phyloP scores from a whole-genome alignment of 2,113 vertebrate species.

The Grantiella picta region DNA sequence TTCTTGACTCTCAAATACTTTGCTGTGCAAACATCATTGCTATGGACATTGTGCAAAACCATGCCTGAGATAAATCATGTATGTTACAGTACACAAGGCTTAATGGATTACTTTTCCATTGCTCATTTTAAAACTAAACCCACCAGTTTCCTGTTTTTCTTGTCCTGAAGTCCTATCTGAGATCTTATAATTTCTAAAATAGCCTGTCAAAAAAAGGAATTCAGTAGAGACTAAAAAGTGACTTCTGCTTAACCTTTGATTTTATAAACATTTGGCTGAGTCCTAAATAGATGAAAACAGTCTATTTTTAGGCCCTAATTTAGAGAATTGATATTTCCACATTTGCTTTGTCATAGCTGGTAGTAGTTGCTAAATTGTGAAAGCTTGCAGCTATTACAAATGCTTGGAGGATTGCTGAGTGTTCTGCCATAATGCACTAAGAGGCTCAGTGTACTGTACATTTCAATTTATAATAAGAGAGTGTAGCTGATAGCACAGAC shows the following conservation, averaged over 20 bases:
- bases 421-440: constrained; percentile 17
- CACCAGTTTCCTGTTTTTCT: constrained; percentile 47
- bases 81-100: constrained; percentile 9
- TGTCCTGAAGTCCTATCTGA: background rate
- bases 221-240: constrained; percentile 6
- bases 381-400: constrained; percentile 4
- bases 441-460: background rate
- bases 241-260: constrained; percentile 45
- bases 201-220: constrained; percentile 33
- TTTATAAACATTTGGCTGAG: constrained; percentile 36
- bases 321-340: constrained; percentile 53
- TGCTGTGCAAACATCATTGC: background rate
- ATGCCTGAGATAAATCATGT: constrained; percentile 1
- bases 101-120: constrained; percentile 58
- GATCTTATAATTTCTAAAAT: background rate
- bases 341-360: constrained; percentile 29
- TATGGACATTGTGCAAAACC: background rate
- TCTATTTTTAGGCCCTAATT: constrained; percentile 51
- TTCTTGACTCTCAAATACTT: background rate
- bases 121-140: constrained; percentile 52
- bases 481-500: background rate
- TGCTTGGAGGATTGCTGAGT: constrained; percentile 6
- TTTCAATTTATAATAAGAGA: constrained; percentile 25
- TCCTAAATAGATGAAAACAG: constrained; percentile 14
- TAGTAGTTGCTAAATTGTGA: constrained; percentile 25